Conservation (phyloP, 2,888 invertebrate genomes). For the Cephus nigrinus region DNA sequence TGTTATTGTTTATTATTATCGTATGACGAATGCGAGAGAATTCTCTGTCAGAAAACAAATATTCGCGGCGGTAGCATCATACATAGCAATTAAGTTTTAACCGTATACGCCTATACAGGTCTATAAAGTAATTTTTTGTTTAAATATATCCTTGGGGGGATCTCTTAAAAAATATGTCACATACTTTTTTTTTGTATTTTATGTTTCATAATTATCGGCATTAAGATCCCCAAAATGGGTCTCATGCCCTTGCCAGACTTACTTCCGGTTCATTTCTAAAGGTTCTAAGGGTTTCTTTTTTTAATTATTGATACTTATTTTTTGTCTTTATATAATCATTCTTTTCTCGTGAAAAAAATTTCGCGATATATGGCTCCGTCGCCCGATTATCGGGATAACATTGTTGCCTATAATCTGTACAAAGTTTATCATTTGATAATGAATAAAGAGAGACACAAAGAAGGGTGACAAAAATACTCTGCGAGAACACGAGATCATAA, state of each 20-base stretch:
- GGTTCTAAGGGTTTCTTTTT: conserved; percentile 22
- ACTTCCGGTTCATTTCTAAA: conserved; percentile 1
- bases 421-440: no score
- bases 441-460: no score
- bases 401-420: no score
- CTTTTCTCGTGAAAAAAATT: no score
- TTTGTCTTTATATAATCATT: no score
- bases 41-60: neutral
- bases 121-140: conserved; percentile 12
- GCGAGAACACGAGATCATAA: no score
- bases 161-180: conserved; percentile 46
- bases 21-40: neutral
- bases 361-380: no score
- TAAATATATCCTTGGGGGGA: conserved; percentile 43
- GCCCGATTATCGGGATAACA: no score
- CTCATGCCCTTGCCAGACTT: neutral
- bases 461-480: no score
- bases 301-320: neutral
- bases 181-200: conserved; percentile 20
- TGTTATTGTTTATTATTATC: no score
- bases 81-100: conserved; percentile 30
- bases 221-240: conserved; percentile 3
- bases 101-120: conserved; percentile 17
- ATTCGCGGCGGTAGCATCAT: conserved; percentile 30
- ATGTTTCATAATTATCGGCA: neutral